Conservation (phyloP, 37 sponge, comb jelly and placozoan species). For the Haliclona indistincta region DNA sequence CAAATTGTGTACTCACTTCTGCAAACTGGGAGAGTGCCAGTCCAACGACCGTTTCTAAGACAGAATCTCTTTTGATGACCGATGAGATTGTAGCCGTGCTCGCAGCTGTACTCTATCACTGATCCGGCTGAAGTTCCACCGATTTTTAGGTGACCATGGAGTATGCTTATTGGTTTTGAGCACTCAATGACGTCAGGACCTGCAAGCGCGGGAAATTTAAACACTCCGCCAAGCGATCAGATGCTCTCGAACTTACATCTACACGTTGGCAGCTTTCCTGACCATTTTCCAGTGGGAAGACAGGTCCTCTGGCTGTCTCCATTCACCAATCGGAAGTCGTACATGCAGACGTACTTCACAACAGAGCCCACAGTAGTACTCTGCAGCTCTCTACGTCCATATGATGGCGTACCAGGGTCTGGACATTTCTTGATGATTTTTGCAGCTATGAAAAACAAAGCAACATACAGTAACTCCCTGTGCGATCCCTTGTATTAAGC, state of each 20-base stretch:
- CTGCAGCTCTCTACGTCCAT: no score
- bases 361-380: constrained; percentile 10
- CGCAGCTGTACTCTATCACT: constrained; percentile 44
- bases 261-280: constrained; percentile 50
- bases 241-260: constrained; percentile 44
- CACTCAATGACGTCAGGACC: no score
- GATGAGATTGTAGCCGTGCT: constrained; percentile 35
- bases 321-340: constrained; percentile 31
- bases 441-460: no score
- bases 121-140: constrained; percentile 11
- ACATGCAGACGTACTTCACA: constrained; percentile 44
- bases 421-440: no score
- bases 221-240: no score
- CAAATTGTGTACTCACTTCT: constrained; percentile 14
- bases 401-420: no score
- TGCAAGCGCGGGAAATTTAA: no score
- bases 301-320: constrained; percentile 41
- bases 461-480: no score
- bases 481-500: no score
- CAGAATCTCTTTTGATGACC: constrained; percentile 30
- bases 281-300: constrained; percentile 56
- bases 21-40: constrained; percentile 36
- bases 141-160: constrained; percentile 38
- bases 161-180: no score
- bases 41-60: constrained; percentile 42